Conservation (phyloP, 1,140 invertebrate species). For the Paralvinella palmiformis region DNA sequence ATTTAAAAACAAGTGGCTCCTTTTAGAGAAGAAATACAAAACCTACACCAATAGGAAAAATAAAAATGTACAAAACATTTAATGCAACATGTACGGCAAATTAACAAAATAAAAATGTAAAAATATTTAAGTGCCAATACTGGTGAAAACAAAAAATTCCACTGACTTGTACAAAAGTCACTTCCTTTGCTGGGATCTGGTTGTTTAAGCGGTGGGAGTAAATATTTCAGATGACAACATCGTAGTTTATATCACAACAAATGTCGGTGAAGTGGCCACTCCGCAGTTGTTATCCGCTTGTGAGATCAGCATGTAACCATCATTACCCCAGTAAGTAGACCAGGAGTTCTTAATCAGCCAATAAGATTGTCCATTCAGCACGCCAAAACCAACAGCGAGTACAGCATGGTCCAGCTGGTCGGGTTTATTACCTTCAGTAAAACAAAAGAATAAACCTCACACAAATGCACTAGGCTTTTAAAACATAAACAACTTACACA, state of each 20-base stretch:
- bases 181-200: no score
- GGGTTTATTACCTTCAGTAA: constrained; percentile 36
- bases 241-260: constrained; percentile 56
- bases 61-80: no score
- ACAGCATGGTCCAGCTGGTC: constrained; percentile 81
- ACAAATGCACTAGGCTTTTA: not conserved
- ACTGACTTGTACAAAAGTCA: no score
- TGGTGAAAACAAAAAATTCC: no score
- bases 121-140: no score
- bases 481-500: constrained; percentile 18
- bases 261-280: constrained; percentile 77
- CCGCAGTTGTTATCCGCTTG: constrained; percentile 86
- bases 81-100: no score
- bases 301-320: constrained; percentile 81
- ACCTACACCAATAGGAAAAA: no score
- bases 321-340: constrained; percentile 89
- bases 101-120: no score
- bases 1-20: no score
- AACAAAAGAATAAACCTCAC: not conserved
- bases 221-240: not conserved
- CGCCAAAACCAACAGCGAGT: constrained; percentile 84
- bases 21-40: no score
- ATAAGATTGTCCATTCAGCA: constrained; percentile 73
- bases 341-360: constrained; percentile 94
- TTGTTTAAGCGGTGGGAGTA: no score